Evolutionary conservation across 2,113 vertebrate species (phyloP), one percentile per base, ranked within the genome.

Genomic region (Coregonus clupeaformis): DNA sequence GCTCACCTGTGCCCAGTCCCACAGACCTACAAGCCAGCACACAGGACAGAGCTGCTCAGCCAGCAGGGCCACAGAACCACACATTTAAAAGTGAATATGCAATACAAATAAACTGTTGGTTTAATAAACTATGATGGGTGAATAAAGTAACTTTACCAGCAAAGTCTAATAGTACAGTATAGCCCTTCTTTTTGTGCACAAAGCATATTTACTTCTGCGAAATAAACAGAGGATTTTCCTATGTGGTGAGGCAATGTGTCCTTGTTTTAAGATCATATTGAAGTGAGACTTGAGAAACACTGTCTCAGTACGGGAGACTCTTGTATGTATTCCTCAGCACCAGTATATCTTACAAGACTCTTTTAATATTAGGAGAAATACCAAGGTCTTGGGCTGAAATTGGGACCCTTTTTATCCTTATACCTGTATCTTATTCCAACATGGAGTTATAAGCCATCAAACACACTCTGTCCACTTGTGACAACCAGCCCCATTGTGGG

Each of bases 61-160:
- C 5, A 20, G 24, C 25, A 55, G 45, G n/a, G 57, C n/a, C 18
- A 32, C 25, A 60, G 77, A 62, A 71, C 66, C 68, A 67, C 47
- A 71, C 73, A 82, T 73, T 80, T 83, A 67, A 79, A 60, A 32
- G 69, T 73, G 14, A 76, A 84, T 79, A 84, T 79, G 62, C 29
- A 20, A 18, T 16, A 67, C 45, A 78, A 67, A 60, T 55, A 55
- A 22, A 75, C 57, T 36, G 57, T 24, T 60, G n/a, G 57, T 60
- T 60, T 6, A 24, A 22, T 60, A 71, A 24, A 79, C 69, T 73
- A 59, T 55, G 3, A 71, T 49, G 24, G 45, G 57, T 69, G 74
- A 72, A 82, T 5, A 60, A 27, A 68, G 30, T 57, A 63, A 42
- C 52, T 55, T 14, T 55, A 55, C 36, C 11, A 42, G 9, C 9